These are phyloP conservation scores for Maconellicoccus hirsutus DNA, from an alignment of 1,140 invertebrate species.

Conservation along the genomic window DNA sequence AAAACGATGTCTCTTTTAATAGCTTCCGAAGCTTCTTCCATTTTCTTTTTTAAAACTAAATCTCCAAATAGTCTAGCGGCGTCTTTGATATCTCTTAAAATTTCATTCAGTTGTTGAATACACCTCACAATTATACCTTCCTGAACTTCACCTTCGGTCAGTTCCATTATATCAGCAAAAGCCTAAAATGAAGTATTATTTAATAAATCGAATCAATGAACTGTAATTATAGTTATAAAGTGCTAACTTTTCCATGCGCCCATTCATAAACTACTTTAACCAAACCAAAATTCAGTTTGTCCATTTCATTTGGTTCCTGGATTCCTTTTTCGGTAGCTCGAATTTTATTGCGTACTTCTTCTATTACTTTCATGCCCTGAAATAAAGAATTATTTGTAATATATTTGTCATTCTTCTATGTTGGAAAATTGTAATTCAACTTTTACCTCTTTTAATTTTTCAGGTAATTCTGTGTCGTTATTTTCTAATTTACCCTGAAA, in stretches of 20 bases:
- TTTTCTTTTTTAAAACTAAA: slow-evolving; percentile 77
- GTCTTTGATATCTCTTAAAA: slow-evolving; percentile 79
- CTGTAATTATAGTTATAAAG: background rate
- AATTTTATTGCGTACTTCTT: slow-evolving; percentile 36
- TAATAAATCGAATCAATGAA: background rate
- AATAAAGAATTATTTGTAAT: slow-evolving; percentile 31
- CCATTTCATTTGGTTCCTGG: slow-evolving; percentile 38
- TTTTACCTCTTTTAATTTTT: slow-evolving; percentile 2
- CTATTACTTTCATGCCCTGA: slow-evolving; percentile 45
- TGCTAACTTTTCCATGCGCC: slow-evolving; percentile 35
- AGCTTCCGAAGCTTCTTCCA: slow-evolving; percentile 83
- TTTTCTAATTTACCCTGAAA: slow-evolving; percentile 66
- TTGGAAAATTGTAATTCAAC: slow-evolving; percentile 23
- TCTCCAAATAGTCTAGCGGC: slow-evolving; percentile 89
- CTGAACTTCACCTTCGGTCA: slow-evolving; percentile 71
- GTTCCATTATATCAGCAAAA: slow-evolving; percentile 82
- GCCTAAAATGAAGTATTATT: slow-evolving; percentile 43
- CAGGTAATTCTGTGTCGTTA: background rate
- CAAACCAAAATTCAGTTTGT: slow-evolving; percentile 74
- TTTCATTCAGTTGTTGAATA: slow-evolving; percentile 92
- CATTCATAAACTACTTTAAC: slow-evolving; percentile 92
- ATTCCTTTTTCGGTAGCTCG: slow-evolving; percentile 37
- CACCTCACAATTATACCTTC: slow-evolving; percentile 97
- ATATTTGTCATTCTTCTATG: too few relatives aligned
- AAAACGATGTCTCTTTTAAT: slow-evolving; percentile 98